These are phyloP conservation scores for Heliconius charithonia DNA, from an alignment of 2,888 invertebrate species.

Conservation along the genomic window DNA sequence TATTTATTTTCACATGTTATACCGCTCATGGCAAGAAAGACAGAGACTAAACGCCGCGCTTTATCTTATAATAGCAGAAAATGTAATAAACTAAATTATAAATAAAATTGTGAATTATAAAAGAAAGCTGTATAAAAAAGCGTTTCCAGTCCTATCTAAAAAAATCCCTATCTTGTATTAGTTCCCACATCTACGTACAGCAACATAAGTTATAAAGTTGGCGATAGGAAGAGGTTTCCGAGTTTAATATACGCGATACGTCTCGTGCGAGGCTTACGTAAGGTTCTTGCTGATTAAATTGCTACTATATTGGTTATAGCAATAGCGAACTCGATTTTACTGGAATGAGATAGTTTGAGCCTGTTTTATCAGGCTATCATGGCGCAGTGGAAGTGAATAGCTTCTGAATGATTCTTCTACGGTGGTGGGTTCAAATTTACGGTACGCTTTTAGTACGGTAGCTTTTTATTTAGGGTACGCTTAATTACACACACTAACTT, in stretches of 20 bases:
- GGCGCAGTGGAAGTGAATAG: neutral
- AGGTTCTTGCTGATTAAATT: constrained; percentile 25
- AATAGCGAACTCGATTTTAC: constrained; percentile 3
- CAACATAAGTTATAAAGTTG: constrained; percentile 40
- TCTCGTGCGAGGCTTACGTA: constrained; percentile 23
- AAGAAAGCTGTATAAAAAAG: neutral
- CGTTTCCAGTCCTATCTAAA: neutral
- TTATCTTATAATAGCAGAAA: too few relatives aligned
- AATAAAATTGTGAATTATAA: neutral
- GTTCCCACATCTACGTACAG: constrained; percentile 28
- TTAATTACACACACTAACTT: too few relatives aligned
- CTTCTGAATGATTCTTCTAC: neutral
- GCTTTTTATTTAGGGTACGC: too few relatives aligned
- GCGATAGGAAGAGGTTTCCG: constrained; percentile 36
- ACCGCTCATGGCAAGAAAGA: too few relatives aligned
- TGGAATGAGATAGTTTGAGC: neutral
- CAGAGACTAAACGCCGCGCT: too few relatives aligned
- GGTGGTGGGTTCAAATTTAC: neutral
- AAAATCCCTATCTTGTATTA: neutral
- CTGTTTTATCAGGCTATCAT: neutral
- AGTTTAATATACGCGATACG: constrained; percentile 39
- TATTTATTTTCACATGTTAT: too few relatives aligned
- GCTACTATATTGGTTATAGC: neutral
- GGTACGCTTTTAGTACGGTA: too few relatives aligned
- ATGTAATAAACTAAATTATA: too few relatives aligned